phyloP scores from a whole-genome alignment of 2,797 vertebrate species.

The Hapalemur alaotrensis region DNA sequence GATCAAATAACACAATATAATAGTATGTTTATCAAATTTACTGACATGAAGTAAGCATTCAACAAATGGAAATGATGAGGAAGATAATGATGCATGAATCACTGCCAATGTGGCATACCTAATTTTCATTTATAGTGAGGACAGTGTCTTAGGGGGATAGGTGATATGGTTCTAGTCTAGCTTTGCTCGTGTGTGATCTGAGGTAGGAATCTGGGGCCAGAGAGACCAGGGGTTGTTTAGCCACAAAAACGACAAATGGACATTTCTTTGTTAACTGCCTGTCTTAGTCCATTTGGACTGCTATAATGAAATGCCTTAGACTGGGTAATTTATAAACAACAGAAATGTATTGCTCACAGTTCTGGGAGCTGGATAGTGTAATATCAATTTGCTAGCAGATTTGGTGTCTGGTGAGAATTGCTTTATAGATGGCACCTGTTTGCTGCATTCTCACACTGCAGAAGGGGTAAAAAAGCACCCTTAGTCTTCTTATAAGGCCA shows the following conservation, averaged over 20 bases:
- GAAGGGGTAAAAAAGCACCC: not conserved
- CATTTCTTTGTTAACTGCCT: not conserved
- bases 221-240: not conserved
- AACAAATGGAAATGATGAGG: not conserved
- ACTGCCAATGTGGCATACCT: not conserved
- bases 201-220: not conserved
- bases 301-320: not conserved
- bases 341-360: not conserved
- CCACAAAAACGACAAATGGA: not conserved
- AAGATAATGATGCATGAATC: not conserved
- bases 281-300: not conserved
- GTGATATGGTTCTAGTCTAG: not conserved
- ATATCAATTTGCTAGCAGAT: not conserved
- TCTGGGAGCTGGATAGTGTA: not conserved
- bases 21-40: conserved; percentile 3
- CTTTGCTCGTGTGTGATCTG: not conserved
- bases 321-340: not conserved
- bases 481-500: not conserved
- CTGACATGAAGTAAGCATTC: not conserved
- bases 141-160: not conserved
- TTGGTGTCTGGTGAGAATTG: not conserved
- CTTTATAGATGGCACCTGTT: not conserved
- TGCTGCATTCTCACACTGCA: not conserved
- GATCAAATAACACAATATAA: not conserved
- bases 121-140: not conserved